A percentile compares a stretch with the other conserved stretches of the same genome.
These are phyloP conservation scores for Sialis lutaria DNA, from an alignment of 2,888 invertebrate species.

Conservation along the genomic window DNA sequence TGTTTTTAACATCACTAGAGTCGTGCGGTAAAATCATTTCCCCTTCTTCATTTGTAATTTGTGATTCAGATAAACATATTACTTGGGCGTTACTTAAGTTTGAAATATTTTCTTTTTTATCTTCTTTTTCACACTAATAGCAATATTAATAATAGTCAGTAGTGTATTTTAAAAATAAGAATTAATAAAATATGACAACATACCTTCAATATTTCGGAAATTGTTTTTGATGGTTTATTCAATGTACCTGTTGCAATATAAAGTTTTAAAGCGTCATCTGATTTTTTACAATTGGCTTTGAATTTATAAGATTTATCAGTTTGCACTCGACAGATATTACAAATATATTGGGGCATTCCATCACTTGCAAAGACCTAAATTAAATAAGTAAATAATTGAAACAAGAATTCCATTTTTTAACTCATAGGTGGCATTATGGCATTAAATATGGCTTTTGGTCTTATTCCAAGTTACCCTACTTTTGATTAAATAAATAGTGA, in stretches of 20 bases:
- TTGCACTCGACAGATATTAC: slow-evolving; percentile 46
- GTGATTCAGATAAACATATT: no score
- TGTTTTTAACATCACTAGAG: no score
- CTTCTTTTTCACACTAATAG: no score
- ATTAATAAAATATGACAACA: slow-evolving; percentile 10
- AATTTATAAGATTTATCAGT: slow-evolving; percentile 54
- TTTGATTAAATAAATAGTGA: background rate
- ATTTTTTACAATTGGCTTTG: slow-evolving; percentile 56
- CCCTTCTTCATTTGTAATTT: background rate
- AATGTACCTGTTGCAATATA: slow-evolving; percentile 45
- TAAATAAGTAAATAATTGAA: slow-evolving; percentile 3
- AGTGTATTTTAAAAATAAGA: background rate
- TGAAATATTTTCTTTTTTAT: background rate
- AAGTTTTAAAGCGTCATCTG: slow-evolving; percentile 51
- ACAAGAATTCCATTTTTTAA: background rate
- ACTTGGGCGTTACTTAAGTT: slow-evolving; percentile 2
- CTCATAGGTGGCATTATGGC: slow-evolving; percentile 1
- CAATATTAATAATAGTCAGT: no score
- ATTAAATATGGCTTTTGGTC: background rate
- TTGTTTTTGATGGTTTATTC: slow-evolving; percentile 33
- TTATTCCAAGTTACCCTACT: no score
- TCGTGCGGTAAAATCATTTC: slow-evolving; percentile 9
- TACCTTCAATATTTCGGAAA: slow-evolving; percentile 26
- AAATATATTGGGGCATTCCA: slow-evolving; percentile 58
- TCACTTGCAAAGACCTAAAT: slow-evolving; percentile 43